phyloP scores from a whole-genome alignment of 2,888 invertebrate genomes.

The Tolmerus cingulatus region DNA sequence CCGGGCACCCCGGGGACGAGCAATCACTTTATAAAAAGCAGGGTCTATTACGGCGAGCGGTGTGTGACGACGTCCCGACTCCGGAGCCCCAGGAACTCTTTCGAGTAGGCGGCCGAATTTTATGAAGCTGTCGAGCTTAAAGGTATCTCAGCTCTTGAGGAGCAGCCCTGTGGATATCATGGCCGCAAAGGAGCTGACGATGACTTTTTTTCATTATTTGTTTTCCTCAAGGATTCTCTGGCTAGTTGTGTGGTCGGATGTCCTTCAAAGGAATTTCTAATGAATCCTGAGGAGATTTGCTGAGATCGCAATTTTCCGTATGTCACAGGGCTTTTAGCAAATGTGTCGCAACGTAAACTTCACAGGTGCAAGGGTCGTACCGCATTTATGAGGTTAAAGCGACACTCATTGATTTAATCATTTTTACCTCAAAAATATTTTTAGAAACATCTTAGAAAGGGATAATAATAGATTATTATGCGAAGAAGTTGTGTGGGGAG shows the following conservation, averaged over 20 bases:
- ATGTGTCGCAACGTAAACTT: background rate
- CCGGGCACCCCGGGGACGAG: background rate
- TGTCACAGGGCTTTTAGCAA: background rate
- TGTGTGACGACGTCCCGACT: background rate
- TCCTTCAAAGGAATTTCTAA: conserved; percentile 31
- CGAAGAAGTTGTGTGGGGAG: background rate
- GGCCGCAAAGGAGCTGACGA: conserved; percentile 17
- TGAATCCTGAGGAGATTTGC: conserved; percentile 22
- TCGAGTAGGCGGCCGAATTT: background rate
- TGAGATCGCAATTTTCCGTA: conserved; percentile 26
- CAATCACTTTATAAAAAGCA: conserved; percentile 30
- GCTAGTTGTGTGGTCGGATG: conserved; percentile 22
- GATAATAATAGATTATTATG: background rate
- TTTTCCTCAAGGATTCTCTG: conserved; percentile 20
- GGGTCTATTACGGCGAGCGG: background rate
- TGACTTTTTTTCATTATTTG: conserved; percentile 29
- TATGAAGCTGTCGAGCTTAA: conserved; percentile 16
- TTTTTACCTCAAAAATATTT: background rate
- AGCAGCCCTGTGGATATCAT: conserved; percentile 3
- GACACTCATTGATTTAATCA: background rate
- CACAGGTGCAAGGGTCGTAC: background rate
- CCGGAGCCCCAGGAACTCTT: background rate
- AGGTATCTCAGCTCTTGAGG: background rate
- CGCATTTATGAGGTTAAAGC: background rate
- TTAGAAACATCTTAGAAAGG: background rate